Evolutionary conservation across 2,113 vertebrate genomes (phyloP).

Genomic region (Andinoacara biseriatus): DNA sequence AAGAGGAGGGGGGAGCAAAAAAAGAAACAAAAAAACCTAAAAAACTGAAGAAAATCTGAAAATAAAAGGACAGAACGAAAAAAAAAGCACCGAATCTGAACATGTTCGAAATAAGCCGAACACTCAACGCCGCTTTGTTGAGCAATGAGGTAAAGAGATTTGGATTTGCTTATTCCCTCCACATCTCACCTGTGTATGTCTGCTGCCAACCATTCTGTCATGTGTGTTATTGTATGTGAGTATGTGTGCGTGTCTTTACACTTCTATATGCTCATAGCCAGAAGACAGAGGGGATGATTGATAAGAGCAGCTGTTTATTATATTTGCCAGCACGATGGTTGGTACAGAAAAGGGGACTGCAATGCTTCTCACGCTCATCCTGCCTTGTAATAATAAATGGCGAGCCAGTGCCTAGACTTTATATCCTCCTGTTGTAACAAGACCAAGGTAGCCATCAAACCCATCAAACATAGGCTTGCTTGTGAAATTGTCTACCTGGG

Average conservation of each 20-base stretch:
- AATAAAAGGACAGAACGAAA: slow-evolving; percentile 62
- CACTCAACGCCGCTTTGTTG: slow-evolving; percentile 99
- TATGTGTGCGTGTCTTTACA: slow-evolving; percentile 62
- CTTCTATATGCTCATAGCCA: slow-evolving; percentile 65
- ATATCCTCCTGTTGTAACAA: slow-evolving; percentile 70
- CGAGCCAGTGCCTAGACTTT: slow-evolving; percentile 65
- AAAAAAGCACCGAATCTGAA: slow-evolving; percentile 78
- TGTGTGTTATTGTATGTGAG: slow-evolving; percentile 59
- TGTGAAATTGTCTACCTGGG: slow-evolving; percentile 94
- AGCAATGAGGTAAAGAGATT: slow-evolving; percentile 96
- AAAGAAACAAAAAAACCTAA: background rate
- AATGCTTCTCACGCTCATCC: slow-evolving; percentile 62
- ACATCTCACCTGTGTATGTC: slow-evolving; percentile 76
- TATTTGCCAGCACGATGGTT: slow-evolving; percentile 56
- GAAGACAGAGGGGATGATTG: slow-evolving; percentile 58
- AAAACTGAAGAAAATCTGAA: slow-evolving; percentile 73
- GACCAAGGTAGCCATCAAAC: slow-evolving; percentile 91
- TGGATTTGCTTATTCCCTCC: slow-evolving; percentile 71
- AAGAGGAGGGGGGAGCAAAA: slow-evolving; percentile 33
- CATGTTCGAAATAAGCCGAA: slow-evolving; percentile 99
- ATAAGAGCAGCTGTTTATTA: slow-evolving; percentile 61
- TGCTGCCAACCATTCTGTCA: slow-evolving; percentile 77
- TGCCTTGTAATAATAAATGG: slow-evolving; percentile 61
- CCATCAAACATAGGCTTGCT: slow-evolving; percentile 92
- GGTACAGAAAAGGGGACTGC: slow-evolving; percentile 49